Percentiles rank a stretch among this genome's conserved stretches.
phyloP scores from a whole-genome alignment of 1,140 invertebrate species.

The Plutomurus gul region DNA sequence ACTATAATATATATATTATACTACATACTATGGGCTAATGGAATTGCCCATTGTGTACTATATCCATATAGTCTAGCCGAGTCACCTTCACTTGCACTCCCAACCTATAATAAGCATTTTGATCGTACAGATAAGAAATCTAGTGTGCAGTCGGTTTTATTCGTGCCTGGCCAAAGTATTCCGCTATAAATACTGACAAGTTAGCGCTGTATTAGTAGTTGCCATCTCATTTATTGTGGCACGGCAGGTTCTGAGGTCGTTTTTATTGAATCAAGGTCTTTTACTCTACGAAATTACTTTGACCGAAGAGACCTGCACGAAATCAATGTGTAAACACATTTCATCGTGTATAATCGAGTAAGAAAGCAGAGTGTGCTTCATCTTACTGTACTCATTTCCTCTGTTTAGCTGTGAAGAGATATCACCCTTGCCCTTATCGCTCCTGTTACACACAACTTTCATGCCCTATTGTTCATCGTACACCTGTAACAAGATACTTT shows the following conservation, averaged over 20 bases:
- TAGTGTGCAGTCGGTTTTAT: too few relatives aligned
- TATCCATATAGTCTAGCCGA: too few relatives aligned
- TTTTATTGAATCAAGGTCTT: not conserved
- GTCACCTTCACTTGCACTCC: too few relatives aligned
- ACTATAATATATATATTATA: too few relatives aligned
- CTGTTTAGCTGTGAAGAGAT: not conserved
- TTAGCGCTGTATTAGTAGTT: too few relatives aligned
- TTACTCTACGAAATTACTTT: not conserved
- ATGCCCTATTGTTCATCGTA: not conserved
- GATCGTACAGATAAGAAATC: too few relatives aligned
- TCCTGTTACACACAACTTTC: not conserved
- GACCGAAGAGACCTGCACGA: not conserved
- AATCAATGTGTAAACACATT: not conserved
- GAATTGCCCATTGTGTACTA: too few relatives aligned
- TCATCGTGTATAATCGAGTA: not conserved
- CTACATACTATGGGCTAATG: too few relatives aligned
- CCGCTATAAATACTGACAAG: too few relatives aligned
- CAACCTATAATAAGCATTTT: too few relatives aligned
- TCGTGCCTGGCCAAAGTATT: too few relatives aligned
- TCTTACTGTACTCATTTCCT: not conserved
- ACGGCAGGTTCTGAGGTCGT: not conserved
- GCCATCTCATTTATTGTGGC: too few relatives aligned
- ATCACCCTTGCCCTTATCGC: not conserved
- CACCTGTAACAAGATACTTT: slow-evolving; percentile 14
- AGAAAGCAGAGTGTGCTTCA: not conserved